These are phyloP conservation scores for Prunella fulvescens DNA, from an alignment of 2,113 vertebrate species.

Conservation along the genomic window DNA sequence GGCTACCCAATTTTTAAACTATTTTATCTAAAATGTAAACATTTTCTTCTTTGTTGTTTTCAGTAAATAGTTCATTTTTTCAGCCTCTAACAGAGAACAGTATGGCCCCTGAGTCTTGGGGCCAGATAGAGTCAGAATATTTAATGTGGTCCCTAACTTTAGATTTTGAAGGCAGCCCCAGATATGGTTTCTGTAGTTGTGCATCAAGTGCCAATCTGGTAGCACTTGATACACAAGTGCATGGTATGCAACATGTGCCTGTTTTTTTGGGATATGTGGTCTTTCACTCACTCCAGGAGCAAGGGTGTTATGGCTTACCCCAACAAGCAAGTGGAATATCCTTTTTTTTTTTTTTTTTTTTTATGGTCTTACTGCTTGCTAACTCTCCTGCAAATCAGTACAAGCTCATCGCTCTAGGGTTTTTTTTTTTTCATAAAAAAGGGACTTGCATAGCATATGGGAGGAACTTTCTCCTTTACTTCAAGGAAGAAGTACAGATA, in stretches of 20 bases:
- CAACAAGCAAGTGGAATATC: background rate
- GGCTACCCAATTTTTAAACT: background rate
- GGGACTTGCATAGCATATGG: background rate
- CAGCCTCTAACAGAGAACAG: background rate
- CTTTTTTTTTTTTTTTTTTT: background rate
- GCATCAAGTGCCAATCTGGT: background rate
- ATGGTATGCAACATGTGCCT: fast-evolving
- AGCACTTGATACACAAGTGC: background rate
- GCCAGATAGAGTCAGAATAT: background rate
- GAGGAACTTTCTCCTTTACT: background rate
- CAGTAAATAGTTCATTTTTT: background rate
- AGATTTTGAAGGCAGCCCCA: background rate
- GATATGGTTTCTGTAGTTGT: background rate
- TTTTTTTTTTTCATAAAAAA: background rate
- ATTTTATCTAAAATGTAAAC: background rate
- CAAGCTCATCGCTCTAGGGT: background rate
- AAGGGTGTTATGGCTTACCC: background rate
- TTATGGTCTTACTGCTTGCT: background rate
- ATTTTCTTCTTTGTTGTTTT: background rate
- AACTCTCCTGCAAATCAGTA: background rate
- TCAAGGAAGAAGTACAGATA: background rate
- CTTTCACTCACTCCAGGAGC: background rate
- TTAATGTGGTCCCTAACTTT: background rate
- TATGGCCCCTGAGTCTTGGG: background rate
- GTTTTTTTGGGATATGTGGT: background rate